Conservation (phyloP, 2,888 invertebrate genomes). For the Dimorphilus gyrociliatus region DNA sequence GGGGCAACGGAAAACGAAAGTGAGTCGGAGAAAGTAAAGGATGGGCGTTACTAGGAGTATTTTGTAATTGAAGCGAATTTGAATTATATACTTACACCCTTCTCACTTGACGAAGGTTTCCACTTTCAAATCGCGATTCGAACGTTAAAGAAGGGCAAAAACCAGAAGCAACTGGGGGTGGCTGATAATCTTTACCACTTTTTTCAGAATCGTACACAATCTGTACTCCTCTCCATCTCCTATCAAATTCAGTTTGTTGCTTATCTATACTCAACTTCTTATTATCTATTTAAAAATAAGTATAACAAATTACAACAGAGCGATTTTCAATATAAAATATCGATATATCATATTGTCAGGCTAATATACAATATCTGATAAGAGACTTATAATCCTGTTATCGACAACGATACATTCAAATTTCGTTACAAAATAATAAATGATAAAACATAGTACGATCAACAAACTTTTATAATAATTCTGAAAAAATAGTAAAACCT, state of each 20-base stretch:
- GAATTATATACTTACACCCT: conserved; percentile 30
- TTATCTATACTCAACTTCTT: conserved; percentile 18
- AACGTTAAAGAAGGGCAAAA: conserved; percentile 30
- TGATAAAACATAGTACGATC: neutral
- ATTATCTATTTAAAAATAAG: conserved; percentile 5
- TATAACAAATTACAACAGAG: neutral
- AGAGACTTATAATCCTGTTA: neutral
- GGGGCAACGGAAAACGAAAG: no score
- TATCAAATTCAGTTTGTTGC: conserved; percentile 20
- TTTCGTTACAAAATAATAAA: neutral
- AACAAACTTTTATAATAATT: no score
- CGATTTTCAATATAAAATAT: neutral
- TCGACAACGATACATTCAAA: neutral
- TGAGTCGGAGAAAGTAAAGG: no score
- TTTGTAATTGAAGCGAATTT: no score
- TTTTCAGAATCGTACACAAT: conserved; percentile 31
- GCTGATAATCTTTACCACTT: conserved; percentile 21
- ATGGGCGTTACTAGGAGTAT: no score
- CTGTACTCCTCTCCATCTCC: conserved; percentile 26
- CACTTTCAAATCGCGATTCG: conserved; percentile 36
- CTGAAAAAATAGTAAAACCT: no score
- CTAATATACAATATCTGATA: neutral
- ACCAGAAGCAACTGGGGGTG: conserved; percentile 20
- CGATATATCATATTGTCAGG: no score
- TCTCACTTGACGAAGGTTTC: conserved; percentile 32